Percentiles rank a stretch among this genome's conserved stretches.
These are phyloP conservation scores for Ornithoptera priamus DNA, from an alignment of 2,888 invertebrate genomes.

Conservation along the genomic window DNA sequence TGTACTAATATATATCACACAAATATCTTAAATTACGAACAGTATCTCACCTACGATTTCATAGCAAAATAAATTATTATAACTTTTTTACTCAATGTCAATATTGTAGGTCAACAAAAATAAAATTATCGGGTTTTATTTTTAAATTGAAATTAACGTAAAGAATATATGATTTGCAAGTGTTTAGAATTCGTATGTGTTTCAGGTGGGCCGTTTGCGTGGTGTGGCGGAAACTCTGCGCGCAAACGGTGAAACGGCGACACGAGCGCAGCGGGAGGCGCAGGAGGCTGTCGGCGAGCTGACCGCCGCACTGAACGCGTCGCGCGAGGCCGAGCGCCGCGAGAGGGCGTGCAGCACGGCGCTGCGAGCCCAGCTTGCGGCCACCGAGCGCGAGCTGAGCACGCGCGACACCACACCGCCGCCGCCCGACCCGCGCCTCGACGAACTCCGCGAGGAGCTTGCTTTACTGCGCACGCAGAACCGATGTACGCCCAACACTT, in stretches of 20 bases:
- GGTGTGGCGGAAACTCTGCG: conserved; percentile 81
- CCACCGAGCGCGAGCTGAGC: conserved; percentile 74
- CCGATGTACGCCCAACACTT: conserved; percentile 80
- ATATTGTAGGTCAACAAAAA: too few species aligned
- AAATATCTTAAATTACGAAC: too few species aligned
- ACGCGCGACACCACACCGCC: conserved; percentile 81
- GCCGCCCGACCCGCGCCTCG: conserved; percentile 86
- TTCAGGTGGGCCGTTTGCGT: conserved; percentile 70
- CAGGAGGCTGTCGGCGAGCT: conserved; percentile 72
- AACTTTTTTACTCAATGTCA: too few species aligned
- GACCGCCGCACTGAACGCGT: conserved; percentile 71
- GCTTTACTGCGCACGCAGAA: conserved; percentile 86
- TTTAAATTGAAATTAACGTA: too few species aligned
- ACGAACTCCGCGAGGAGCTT: conserved; percentile 88
- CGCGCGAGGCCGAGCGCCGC: conserved; percentile 70
- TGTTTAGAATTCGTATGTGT: neutral
- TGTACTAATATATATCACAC: too few species aligned
- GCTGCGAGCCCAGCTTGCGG: conserved; percentile 78
- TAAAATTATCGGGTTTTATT: too few species aligned
- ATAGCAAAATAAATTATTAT: too few species aligned
- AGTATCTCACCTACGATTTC: too few species aligned
- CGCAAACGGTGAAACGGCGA: conserved; percentile 79
- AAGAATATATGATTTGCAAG: neutral
- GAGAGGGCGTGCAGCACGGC: conserved; percentile 73
- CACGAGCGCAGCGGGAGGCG: conserved; percentile 76